Evolutionary conservation across 1,140 invertebrate species (phyloP).

Genomic region (Drosophila simulans): DNA sequence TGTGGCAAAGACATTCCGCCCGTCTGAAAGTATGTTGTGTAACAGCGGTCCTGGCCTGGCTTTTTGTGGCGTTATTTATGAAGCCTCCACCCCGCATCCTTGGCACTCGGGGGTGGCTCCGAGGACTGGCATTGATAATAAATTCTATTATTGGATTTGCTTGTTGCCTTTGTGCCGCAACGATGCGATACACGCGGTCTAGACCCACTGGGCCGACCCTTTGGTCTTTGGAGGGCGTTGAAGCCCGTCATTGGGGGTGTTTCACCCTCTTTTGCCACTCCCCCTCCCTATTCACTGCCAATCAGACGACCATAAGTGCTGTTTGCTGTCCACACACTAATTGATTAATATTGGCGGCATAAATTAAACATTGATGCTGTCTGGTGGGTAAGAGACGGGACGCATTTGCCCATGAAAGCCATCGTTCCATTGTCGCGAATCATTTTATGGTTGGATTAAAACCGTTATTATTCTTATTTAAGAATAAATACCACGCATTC

Average conservation of each 20-base stretch:
- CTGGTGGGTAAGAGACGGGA: constrained; percentile 21
- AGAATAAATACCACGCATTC: neutral
- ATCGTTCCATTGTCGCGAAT: constrained; percentile 28
- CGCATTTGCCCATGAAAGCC: constrained; percentile 3
- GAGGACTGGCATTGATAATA: constrained; percentile 71
- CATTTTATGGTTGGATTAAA: neutral
- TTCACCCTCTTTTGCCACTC: neutral
- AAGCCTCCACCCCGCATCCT: constrained; percentile 17
- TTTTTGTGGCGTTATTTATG: constrained; percentile 71
- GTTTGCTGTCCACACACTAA: constrained; percentile 75
- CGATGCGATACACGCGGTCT: constrained; percentile 20
- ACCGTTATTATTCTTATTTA: neutral
- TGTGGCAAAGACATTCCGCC: constrained; percentile 51
- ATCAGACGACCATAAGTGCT: constrained; percentile 72
- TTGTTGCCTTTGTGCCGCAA: constrained; percentile 65
- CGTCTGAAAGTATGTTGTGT: constrained; percentile 44
- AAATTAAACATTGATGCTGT: constrained; percentile 59
- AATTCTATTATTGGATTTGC: constrained; percentile 80
- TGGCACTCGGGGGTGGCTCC: constrained; percentile 39
- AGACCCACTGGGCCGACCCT: constrained; percentile 37
- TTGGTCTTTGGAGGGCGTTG: constrained; percentile 38
- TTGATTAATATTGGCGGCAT: constrained; percentile 75
- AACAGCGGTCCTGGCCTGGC: constrained; percentile 20
- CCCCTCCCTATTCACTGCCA: constrained; percentile 41
- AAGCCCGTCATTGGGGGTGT: constrained; percentile 47